Conservation (phyloP, 2,888 invertebrate species). For the Yponomeuta sedellus region DNA sequence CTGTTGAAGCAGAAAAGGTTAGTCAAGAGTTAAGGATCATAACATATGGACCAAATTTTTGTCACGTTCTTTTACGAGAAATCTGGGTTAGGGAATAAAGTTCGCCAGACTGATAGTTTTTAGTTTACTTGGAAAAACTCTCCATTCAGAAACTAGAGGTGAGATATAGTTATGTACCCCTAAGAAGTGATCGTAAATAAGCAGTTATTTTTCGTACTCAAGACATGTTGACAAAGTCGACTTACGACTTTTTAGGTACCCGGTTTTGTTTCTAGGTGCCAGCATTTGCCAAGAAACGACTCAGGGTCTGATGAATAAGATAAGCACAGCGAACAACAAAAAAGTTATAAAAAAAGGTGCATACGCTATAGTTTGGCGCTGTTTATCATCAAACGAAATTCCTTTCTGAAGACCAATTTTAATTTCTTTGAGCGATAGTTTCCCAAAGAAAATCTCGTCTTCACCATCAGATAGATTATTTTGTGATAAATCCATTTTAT, state of each 20-base stretch:
- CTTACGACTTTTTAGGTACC: no score
- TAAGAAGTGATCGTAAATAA: no score
- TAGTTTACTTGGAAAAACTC: neutral
- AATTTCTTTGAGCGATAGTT: constrained; percentile 47
- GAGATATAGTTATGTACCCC: no score
- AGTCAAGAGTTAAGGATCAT: no score
- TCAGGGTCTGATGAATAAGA: neutral
- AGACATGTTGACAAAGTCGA: neutral
- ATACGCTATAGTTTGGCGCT: constrained; percentile 34
- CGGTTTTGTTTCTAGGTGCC: no score
- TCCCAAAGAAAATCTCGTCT: constrained; percentile 51
- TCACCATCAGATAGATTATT: constrained; percentile 28
- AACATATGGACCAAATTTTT: no score
- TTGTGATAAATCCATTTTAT: constrained; percentile 6
- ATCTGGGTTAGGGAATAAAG: neutral
- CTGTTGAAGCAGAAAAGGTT: no score
- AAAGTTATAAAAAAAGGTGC: constrained; percentile 21
- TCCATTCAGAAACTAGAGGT: neutral
- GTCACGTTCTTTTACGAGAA: neutral
- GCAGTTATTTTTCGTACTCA: no score
- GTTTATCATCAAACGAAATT: constrained; percentile 30
- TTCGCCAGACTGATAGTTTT: neutral
- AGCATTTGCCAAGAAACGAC: no score
- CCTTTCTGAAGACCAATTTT: constrained; percentile 29
- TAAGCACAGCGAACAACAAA: neutral